phyloP scores from a whole-genome alignment of 2,888 invertebrate genomes.

The Drosophila niveifrons region DNA sequence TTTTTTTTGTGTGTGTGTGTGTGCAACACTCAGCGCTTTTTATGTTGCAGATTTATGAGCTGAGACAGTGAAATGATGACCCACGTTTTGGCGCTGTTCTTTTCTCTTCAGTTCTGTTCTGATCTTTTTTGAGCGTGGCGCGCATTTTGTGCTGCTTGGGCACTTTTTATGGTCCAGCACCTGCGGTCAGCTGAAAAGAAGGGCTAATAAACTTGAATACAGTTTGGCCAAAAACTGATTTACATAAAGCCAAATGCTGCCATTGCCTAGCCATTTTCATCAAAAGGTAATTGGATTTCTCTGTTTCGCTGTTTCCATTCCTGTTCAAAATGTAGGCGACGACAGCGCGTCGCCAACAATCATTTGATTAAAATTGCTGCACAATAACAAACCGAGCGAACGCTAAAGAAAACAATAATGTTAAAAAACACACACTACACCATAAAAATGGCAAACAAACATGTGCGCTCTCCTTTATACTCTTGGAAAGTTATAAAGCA shows the following conservation, averaged over 20 bases:
- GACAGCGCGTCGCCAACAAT: constrained; percentile 55
- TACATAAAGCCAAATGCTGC: constrained; percentile 69
- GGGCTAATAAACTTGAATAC: constrained; percentile 76
- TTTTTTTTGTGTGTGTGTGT: constrained; percentile 1
- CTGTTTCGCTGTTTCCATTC: background rate
- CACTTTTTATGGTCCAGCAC: constrained; percentile 78
- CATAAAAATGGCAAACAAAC: constrained; percentile 37
- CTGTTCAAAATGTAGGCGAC: constrained; percentile 19
- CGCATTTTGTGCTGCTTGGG: constrained; percentile 67
- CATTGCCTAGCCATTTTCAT: constrained; percentile 62
- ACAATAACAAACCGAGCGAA: constrained; percentile 44
- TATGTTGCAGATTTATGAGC: constrained; percentile 75
- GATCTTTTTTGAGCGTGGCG: constrained; percentile 20
- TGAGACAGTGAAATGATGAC: constrained; percentile 78
- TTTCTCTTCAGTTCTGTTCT: background rate
- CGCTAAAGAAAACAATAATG: constrained; percentile 45
- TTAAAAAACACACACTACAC: constrained; percentile 20
- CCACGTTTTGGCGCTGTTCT: constrained; percentile 53
- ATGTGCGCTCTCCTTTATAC: constrained; percentile 40
- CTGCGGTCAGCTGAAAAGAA: constrained; percentile 76
- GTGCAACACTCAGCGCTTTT: constrained; percentile 24
- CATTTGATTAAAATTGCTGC: constrained; percentile 73
- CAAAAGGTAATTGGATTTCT: constrained; percentile 77
- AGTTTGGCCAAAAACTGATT: constrained; percentile 63
- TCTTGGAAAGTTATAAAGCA: constrained; percentile 5